Percentiles rank a stretch among this genome's conserved stretches.
These are phyloP conservation scores for Apocrypta bakeri DNA, from an alignment of 1,140 invertebrate genomes.

Conservation along the genomic window DNA sequence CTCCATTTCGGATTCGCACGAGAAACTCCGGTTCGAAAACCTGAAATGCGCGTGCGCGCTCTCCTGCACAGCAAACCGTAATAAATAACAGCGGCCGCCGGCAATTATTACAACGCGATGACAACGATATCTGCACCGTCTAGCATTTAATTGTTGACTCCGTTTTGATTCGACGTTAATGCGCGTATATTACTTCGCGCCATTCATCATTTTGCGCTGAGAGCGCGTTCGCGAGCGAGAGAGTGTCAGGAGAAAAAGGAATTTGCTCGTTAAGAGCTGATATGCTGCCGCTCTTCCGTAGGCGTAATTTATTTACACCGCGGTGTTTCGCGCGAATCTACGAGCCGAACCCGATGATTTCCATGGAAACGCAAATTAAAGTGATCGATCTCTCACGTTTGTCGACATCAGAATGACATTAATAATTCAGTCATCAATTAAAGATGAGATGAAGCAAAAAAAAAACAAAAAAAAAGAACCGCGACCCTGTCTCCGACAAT, in stretches of 20 bases:
- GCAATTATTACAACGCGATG: constrained; percentile 46
- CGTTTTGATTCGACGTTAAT: constrained; percentile 41
- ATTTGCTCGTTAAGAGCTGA: constrained; percentile 10
- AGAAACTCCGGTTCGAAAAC: constrained; percentile 16
- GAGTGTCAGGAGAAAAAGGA: neutral
- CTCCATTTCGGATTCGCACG: neutral
- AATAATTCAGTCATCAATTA: neutral
- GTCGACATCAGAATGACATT: neutral
- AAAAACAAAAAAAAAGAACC: neutral
- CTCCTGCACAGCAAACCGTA: constrained; percentile 5
- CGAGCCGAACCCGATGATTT: neutral
- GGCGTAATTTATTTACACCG: constrained; percentile 22
- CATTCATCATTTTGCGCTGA: constrained; percentile 38
- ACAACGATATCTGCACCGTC: constrained; percentile 39
- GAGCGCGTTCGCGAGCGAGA: neutral
- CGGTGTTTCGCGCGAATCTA: neutral
- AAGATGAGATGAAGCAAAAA: neutral
- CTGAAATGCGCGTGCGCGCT: neutral
- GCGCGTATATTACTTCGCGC: constrained; percentile 35
- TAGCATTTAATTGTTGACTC: constrained; percentile 46
- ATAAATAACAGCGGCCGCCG: constrained; percentile 33
- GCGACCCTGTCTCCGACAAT: too few species aligned
- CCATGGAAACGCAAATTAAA: neutral
- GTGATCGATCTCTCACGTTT: neutral
- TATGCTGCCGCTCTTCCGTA: neutral